Evolutionary conservation across 2,888 invertebrate genomes (phyloP), one percentile per base, ranked within the genome.

Genomic region (Acanthacorydalis orientalis): DNA sequence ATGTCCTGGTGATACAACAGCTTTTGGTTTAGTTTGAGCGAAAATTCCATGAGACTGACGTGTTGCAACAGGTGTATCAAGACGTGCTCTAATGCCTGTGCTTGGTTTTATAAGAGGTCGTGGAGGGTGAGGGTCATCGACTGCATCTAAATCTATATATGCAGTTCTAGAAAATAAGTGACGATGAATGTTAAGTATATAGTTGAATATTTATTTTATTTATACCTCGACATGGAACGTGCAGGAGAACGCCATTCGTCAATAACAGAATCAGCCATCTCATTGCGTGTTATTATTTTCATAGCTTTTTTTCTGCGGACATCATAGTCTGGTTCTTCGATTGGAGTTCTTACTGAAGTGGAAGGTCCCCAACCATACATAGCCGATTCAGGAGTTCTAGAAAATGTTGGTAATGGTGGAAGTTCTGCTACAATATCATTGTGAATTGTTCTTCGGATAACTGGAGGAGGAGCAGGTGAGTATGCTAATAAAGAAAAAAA

Each of bases 1-100:
- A 63, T 81, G 89, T 41, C 91, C 90, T 4, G 65, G 64, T 4
- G 76, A 67, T 4, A 67, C 57, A 54, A 70, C 57, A 48, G 64
- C 64, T 56, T 64, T 67, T 2, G 67, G 59, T 57, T 71, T 72
- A 0, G 67, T 57, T 10, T 60, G 72, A 53, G 62, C 56, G 43
- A 66, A 54, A 49, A 60, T 60, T 9, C 62, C 61, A 50, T 59
- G 59, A 14, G 57, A 56, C 23, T 55, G 55, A 23, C 44, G 50
- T n/a, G 56, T 54, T 6, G 50, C 45, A 10, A 67, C 61, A 14
- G 59, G 56, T 1, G 67, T 61, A 53, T 74, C 73, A 14, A 74
- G 57, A 46, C 74, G 62, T 3, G 73, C 65, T 51, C 64, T 64
- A n/a, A 52, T 37, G 1, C 51, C 51, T 9, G 50, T 47, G 15